Evolutionary conservation across 2,888 invertebrate genomes (phyloP).

Genomic region (Tetragonisca angustula): DNA sequence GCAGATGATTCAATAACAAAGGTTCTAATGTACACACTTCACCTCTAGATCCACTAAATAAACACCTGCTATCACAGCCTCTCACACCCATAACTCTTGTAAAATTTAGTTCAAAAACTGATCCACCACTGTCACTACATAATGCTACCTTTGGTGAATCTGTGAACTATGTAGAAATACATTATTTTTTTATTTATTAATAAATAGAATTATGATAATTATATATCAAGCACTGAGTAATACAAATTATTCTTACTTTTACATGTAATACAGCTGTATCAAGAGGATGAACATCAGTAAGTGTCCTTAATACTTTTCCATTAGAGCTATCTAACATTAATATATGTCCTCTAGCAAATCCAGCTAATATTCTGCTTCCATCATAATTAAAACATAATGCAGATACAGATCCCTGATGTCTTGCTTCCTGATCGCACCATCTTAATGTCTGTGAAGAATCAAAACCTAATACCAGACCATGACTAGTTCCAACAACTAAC

Average conservation of each 20-base stretch:
- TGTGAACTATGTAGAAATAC: conserved; percentile 86
- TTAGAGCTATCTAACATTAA: conserved; percentile 94
- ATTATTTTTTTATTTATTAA: neutral
- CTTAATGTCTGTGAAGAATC: conserved; percentile 94
- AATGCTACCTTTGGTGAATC: conserved; percentile 90
- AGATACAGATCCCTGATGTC: conserved; percentile 91
- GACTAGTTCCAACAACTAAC: conserved; percentile 97
- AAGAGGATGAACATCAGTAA: conserved; percentile 93
- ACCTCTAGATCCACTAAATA: conserved; percentile 98
- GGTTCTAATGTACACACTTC: conserved; percentile 94
- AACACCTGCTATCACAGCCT: conserved; percentile 94
- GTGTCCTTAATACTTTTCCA: conserved; percentile 90
- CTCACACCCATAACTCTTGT: conserved; percentile 94
- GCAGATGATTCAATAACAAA: conserved; percentile 86
- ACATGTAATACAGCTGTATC: conserved; percentile 93
- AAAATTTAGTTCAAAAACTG: conserved; percentile 97
- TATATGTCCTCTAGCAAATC: conserved; percentile 92
- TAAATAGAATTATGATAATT: neutral
- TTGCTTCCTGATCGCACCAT: conserved; percentile 93
- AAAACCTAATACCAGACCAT: conserved; percentile 95
- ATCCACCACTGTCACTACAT: conserved; percentile 96
- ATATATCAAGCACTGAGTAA: neutral
- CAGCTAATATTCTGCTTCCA: conserved; percentile 93
- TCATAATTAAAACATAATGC: conserved; percentile 95
- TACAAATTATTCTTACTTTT: conserved; percentile 82